Base-by-base conservation (phyloP, 2,113 vertebrate genomes). In the Ovibos moschatus region DNA sequence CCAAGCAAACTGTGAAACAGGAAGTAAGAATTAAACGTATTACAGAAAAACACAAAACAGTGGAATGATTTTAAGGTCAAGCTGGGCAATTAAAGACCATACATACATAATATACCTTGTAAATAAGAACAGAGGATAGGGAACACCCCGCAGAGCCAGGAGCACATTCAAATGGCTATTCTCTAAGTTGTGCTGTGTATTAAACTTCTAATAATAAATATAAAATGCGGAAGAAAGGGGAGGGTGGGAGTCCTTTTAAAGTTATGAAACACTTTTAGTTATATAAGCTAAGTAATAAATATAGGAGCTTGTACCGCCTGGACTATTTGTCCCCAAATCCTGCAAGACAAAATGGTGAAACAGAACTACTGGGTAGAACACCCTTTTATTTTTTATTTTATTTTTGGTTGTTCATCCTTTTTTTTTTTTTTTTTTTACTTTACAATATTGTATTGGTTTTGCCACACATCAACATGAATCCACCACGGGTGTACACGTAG, bases 321-420 rank as follows among this genome's bases (percentile, higher is more conserved):
- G 40, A 93, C 55, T 57, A 7, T 74, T 79, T 97, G 97, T 95
- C 55, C 87, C 86, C 30, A 89, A 53, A 96, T 57, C 79, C 14
- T 10, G 47, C 74, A 51, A 79, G 79, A 83, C 67, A 92, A 93
- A 96, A 82, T 30, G 76, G 78, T 43, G 50, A 90, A 92, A 95
- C 57, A 62, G 96, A 94, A 76, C 87, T 91, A 45, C 11, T 53
- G 53, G 43, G 5, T 4, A 43, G 76, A 78, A 89, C 5, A 7
- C 8, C 88, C 55, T 58, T 58, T 11, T 58, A 58, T 58, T 58
- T 58, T 58, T 58, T 12, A 4, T 58, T 58, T 50, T 50, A 58
- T 58, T 58, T 58, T 27, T 58, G 57, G 25, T 58, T 58, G 57
- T 58, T 58, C 25, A 58, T 28, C 57, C 10, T 5, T 27, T 13